Conservation (phyloP, 2,888 invertebrate species). For the Cinara cedri region DNA sequence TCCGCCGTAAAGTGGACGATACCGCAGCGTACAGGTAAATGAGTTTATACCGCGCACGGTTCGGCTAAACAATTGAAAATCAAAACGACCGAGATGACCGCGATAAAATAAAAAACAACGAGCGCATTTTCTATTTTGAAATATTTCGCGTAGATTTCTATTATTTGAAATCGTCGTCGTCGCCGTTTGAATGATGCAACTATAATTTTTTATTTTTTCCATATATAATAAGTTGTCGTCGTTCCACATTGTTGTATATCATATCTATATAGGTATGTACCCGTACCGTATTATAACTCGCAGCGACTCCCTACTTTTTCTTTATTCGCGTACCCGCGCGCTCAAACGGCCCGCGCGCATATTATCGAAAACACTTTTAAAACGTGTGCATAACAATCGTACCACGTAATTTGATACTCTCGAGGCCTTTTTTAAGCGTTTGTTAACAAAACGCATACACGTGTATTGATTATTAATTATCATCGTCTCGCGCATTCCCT, state of each 20-base stretch:
- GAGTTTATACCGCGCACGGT: too few species aligned
- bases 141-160: conserved; percentile 19
- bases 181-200: conserved; percentile 25
- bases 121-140: too few species aligned
- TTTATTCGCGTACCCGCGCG: conserved; percentile 20
- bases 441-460: too few species aligned
- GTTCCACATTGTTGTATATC: too few species aligned
- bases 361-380: conserved; percentile 17
- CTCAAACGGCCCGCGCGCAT: too few species aligned
- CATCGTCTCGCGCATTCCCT: conserved; percentile 28
- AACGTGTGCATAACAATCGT: too few species aligned
- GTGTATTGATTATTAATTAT: conserved; percentile 34
- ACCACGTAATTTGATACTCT: background rate
- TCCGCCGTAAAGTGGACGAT: too few species aligned
- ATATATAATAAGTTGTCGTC: background rate
- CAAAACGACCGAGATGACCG: background rate
- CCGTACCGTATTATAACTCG: background rate
- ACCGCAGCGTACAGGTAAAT: too few species aligned
- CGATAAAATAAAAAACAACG: too few species aligned
- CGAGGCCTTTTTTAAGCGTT: conserved; percentile 42
- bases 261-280: too few species aligned
- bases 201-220: too few species aligned
- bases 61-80: too few species aligned
- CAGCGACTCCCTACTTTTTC: conserved; percentile 2
- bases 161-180: conserved; percentile 34